phyloP scores from a whole-genome alignment of 2,797 vertebrate genomes.

The Enteromius treurensis region DNA sequence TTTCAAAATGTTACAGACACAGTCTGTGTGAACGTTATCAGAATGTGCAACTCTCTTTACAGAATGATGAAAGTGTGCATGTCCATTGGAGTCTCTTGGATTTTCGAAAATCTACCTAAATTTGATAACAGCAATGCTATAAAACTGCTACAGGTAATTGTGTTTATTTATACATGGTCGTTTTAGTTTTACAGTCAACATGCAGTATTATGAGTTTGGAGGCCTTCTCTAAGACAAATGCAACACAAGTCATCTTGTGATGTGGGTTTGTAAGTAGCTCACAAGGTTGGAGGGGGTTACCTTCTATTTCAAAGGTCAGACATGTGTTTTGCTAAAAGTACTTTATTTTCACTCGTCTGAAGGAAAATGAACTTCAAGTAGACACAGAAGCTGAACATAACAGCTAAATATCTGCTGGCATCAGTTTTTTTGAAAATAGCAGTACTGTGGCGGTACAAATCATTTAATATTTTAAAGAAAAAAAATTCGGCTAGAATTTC shows the following conservation, averaged over 20 bases:
- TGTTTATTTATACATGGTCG: neutral
- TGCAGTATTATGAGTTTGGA: neutral
- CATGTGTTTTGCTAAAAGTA: neutral
- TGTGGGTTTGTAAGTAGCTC: neutral
- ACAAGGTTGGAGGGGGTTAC: neutral
- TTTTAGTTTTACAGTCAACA: neutral
- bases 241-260: neutral
- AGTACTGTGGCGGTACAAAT: neutral
- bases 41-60: constrained; percentile 27
- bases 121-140: constrained; percentile 83
- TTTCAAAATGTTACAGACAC: constrained; percentile 27
- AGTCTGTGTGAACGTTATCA: neutral
- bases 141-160: constrained; percentile 84
- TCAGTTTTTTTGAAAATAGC: neutral
- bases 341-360: neutral
- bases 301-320: neutral
- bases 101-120: constrained; percentile 81
- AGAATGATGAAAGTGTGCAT: constrained; percentile 80
- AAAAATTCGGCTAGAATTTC: neutral
- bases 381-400: neutral
- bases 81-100: constrained; percentile 80
- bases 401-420: neutral
- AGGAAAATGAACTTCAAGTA: neutral
- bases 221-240: neutral
- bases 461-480: neutral